phyloP scores from a whole-genome alignment of 2,888 invertebrate genomes.

The Aspidapion aeneum region DNA sequence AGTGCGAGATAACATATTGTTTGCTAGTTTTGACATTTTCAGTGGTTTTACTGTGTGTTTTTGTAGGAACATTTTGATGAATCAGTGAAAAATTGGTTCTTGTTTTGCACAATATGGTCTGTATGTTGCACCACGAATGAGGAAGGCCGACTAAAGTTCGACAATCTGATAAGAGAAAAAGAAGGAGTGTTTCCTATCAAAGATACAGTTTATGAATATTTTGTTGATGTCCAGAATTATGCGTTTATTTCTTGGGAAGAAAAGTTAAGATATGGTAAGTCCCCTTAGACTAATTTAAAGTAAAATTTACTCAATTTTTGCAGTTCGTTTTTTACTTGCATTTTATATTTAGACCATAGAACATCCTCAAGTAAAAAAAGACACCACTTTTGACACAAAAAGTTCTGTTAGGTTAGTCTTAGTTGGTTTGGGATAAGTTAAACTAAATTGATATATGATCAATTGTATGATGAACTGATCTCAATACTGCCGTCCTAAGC shows the following conservation, averaged over 20 bases:
- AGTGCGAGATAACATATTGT: no score
- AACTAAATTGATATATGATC: no score
- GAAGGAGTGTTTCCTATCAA: constrained; percentile 80
- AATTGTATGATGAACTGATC: no score
- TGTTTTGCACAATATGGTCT: constrained; percentile 81
- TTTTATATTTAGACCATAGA: no score
- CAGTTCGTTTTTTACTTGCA: not conserved
- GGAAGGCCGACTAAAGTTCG: constrained; percentile 71
- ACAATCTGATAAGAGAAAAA: constrained; percentile 74
- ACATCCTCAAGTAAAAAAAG: no score
- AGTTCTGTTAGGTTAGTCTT: no score
- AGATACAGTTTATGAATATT: constrained; percentile 88
- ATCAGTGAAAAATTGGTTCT: constrained; percentile 68
- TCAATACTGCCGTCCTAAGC: no score
- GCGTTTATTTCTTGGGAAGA: constrained; percentile 78
- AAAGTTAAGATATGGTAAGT: constrained; percentile 57
- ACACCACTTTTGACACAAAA: no score
- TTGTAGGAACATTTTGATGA: constrained; percentile 50
- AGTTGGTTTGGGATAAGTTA: no score
- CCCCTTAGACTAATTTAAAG: not conserved
- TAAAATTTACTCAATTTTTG: not conserved
- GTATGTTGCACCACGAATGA: constrained; percentile 79
- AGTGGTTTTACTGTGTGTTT: constrained; percentile 4
- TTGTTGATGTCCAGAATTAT: constrained; percentile 69
- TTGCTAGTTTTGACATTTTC: no score